These are phyloP conservation scores for Drosophila prostipennis DNA, from an alignment of 2,888 invertebrate genomes.

Conservation along the genomic window DNA sequence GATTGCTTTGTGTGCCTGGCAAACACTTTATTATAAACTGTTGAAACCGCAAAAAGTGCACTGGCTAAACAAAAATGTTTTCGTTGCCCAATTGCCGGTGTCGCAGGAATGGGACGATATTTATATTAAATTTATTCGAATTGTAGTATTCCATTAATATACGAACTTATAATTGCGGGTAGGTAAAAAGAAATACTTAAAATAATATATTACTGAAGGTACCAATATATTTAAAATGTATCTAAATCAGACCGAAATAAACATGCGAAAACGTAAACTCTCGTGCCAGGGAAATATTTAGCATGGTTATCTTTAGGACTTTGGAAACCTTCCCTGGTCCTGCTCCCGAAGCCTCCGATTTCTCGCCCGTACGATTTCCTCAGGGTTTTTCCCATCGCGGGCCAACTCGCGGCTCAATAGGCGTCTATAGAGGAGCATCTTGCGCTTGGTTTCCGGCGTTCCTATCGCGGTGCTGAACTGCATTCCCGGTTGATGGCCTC, in stretches of 20 bases:
- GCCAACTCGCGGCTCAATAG: conserved; percentile 44
- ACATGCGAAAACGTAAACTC: conserved; percentile 27
- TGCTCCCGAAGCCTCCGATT: conserved; percentile 8
- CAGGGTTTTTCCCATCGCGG: conserved; percentile 32
- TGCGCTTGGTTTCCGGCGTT: conserved; percentile 47
- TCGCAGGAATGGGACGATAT: neutral
- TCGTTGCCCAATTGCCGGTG: conserved; percentile 6
- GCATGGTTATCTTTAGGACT: neutral
- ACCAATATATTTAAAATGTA: neutral
- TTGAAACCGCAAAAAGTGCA: conserved; percentile 62
- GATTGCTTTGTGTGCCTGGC: conserved; percentile 54
- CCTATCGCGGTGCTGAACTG: conserved; percentile 62
- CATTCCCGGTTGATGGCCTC: conserved; percentile 1
- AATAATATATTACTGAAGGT: no score
- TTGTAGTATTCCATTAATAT: neutral
- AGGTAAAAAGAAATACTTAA: no score
- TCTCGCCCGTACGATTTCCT: conserved; percentile 1
- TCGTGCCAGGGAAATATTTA: neutral
- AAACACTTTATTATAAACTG: conserved; percentile 69
- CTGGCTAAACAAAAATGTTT: conserved; percentile 43
- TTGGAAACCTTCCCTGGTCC: conserved; percentile 24
- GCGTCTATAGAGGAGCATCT: conserved; percentile 59
- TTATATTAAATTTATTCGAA: conserved; percentile 1
- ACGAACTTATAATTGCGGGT: no score
- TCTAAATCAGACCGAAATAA: neutral